phyloP scores from a whole-genome alignment of 2,888 invertebrate genomes.

The Conus canariensis region DNA sequence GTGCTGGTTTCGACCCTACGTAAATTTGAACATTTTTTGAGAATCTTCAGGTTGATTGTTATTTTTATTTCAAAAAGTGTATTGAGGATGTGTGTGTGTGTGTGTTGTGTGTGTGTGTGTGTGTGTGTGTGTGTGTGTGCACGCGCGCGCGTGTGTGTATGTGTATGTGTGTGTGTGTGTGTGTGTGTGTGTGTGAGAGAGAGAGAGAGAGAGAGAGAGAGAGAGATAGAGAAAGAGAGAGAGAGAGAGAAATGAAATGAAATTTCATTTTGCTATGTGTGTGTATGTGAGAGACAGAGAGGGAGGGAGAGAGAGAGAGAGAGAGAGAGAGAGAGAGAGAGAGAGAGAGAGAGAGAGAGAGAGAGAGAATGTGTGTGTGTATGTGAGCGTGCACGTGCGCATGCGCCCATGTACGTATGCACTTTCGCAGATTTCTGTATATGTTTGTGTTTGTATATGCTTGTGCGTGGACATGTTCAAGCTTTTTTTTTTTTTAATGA shows the following conservation, averaged over 20 bases:
- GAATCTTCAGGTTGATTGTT: too few species aligned
- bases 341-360: conserved; percentile 18
- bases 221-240: conserved; percentile 6
- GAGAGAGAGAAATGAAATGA: background rate
- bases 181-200: background rate
- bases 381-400: background rate
- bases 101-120: too few species aligned
- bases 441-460: background rate
- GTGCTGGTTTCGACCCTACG: too few species aligned
- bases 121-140: too few species aligned
- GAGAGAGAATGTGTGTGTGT: background rate
- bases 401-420: background rate
- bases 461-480: too few species aligned
- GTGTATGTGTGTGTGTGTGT: background rate
- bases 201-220: conserved; percentile 18
- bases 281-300: background rate
- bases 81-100: too few species aligned
- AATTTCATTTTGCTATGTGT: too few species aligned
- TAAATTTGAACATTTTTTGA: too few species aligned
- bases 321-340: background rate
- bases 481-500: too few species aligned
- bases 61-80: too few species aligned
- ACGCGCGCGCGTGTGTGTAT: too few species aligned
- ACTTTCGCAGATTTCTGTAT: background rate
- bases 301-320: background rate